These are phyloP conservation scores for Columbina picui DNA, from an alignment of 2,113 vertebrate genomes.

Conservation along the genomic window DNA sequence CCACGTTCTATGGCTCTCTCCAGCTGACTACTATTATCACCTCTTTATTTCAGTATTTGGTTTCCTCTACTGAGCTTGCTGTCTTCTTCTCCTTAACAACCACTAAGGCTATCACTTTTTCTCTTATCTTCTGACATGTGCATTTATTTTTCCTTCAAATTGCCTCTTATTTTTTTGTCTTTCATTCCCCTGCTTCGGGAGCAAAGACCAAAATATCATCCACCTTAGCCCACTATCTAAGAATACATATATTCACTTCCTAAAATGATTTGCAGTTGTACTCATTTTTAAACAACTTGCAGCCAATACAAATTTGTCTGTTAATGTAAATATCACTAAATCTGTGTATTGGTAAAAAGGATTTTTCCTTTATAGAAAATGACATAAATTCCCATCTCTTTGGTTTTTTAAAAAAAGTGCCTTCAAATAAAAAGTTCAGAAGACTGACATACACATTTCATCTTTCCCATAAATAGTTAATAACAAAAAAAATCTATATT, in stretches of 20 bases:
- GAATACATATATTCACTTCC: not conserved
- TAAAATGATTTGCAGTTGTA: not conserved
- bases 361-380: not conserved
- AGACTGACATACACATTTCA: not conserved
- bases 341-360: not conserved
- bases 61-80: constrained; percentile 14
- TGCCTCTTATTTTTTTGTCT: not conserved
- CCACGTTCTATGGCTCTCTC: not conserved
- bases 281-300: not conserved
- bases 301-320: not conserved
- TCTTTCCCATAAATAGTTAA: constrained; percentile 24
- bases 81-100: not conserved
- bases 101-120: not conserved
- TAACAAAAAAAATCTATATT: constrained; percentile 12
- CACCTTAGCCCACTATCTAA: not conserved
- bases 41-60: constrained; percentile 39
- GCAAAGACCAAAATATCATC: not conserved
- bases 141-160: not conserved
- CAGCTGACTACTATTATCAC: constrained; percentile 62
- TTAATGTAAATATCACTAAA: constrained; percentile 4
- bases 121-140: not conserved
- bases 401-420: not conserved
- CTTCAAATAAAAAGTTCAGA: constrained; percentile 4
- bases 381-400: not conserved
- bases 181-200: not conserved